Conservation (phyloP, 2,797 vertebrate species). For the Thaleichthys pacificus region DNA sequence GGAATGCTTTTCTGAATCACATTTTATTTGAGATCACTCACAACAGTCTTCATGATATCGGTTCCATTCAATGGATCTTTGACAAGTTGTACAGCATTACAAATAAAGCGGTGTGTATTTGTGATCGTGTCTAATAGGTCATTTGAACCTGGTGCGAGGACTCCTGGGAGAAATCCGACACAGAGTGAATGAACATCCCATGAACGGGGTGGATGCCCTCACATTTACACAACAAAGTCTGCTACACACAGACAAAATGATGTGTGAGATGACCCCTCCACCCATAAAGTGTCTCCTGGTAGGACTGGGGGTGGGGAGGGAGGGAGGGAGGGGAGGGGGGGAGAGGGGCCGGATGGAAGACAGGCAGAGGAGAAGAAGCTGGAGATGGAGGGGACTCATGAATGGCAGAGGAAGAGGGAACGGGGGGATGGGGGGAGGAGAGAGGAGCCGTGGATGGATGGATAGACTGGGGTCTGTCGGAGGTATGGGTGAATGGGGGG, state of each 20-base stretch:
- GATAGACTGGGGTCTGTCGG: background rate
- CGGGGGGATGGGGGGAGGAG: conserved; percentile 29
- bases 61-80: background rate
- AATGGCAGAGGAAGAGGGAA: conserved; percentile 6
- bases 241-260: background rate
- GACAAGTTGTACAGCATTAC: too few species aligned
- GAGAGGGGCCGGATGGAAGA: conserved; percentile 56
- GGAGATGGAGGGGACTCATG: conserved; percentile 35
- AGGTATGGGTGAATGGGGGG: conserved; percentile 11
- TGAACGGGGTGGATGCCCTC: background rate
- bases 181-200: background rate
- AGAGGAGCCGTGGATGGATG: conserved; percentile 46
- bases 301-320: conserved; percentile 63
- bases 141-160: too few species aligned
- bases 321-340: conserved; percentile 22
- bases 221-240: conserved; percentile 10
- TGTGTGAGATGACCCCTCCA: conserved; percentile 34
- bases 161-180: background rate
- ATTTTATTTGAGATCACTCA: background rate
- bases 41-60: background rate
- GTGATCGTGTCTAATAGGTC: too few species aligned
- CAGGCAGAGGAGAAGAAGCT: conserved; percentile 38
- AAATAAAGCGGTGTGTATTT: too few species aligned
- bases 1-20: background rate
- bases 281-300: conserved; percentile 45